Base-by-base conservation (phyloP, 1,140 invertebrate genomes). In the Popillia japonica region DNA sequence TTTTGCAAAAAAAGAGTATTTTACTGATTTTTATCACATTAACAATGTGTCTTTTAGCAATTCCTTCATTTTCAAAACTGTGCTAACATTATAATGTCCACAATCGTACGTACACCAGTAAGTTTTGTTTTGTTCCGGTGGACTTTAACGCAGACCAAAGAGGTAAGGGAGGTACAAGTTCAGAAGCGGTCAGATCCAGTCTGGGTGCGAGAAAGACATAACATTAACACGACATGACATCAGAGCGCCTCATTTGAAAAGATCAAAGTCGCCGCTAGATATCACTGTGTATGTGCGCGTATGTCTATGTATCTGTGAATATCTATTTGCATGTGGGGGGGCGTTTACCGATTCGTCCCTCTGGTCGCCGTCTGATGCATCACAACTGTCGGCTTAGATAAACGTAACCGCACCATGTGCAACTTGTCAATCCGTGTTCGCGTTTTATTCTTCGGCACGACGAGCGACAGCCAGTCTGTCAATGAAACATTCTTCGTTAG, bases 161-260 rank as follows among this genome's bases (percentile, higher is more conserved):
- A 23, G 27, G 61, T 9, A 10, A 68, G 61, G 61, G 61, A 68
- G 22, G 61, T 68, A n/a, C 61, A 68, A 34, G 81, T 82, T 83
- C 82, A 82, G 81, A 75, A 79, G 80, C 82, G 82, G 81, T 83
- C 82, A 83, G 78, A 81, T 76, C 34, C 22, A 77, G 59, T 78
- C 78, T 75, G 72, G 77, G 68, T 40, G 76, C 76, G 78, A 81
- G 78, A 79, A 82, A 82, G 82, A 82, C 81, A 83, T 83, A 83
- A 83, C 82, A 80, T 82, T 83, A 84, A 84, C 83, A 84, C 80
- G 79, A 80, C 81, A 81, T 78, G 83, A 84, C 82, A 83, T 78
- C 79, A 79, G 79, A 83, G 79, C 83, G 83, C 83, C 83, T 84
- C 83, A 84, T 84, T 84, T 84, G 81, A 82, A 61, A 80, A 83